A percentile compares a stretch with the other conserved stretches of the same genome.
Conservation (phyloP, 2,113 vertebrate genomes). For the Centropristis striata region DNA sequence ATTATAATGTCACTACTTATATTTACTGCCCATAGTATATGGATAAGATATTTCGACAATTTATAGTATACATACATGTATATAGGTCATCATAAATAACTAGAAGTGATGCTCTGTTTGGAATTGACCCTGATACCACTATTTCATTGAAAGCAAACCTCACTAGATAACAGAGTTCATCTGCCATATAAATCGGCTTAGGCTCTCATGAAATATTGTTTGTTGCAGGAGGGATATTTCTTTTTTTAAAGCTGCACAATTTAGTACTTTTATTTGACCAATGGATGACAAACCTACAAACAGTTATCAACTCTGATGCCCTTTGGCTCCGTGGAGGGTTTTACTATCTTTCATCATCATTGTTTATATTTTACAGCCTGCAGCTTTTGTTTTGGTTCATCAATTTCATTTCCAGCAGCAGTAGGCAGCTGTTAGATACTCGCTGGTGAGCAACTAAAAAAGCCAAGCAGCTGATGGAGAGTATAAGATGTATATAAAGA, state of each 20-base stretch:
- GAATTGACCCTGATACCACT: background rate
- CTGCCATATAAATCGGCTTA: background rate
- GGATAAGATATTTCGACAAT: constrained; percentile 4
- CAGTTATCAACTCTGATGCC: background rate
- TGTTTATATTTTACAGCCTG: background rate
- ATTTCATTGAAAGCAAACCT: background rate
- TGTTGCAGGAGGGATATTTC: background rate
- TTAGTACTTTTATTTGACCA: background rate
- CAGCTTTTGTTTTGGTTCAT: background rate
- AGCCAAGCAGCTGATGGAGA: no score
- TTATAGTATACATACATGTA: background rate
- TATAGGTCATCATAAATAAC: constrained; percentile 33
- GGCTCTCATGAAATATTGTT: background rate
- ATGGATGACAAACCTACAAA: background rate
- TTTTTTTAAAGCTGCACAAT: background rate
- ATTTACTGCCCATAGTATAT: constrained; percentile 24
- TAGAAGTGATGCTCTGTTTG: constrained; percentile 16
- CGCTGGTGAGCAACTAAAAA: no score
- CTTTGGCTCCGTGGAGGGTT: background rate
- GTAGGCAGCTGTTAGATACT: background rate
- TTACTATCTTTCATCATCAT: background rate
- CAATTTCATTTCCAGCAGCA: background rate
- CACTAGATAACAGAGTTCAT: background rate
- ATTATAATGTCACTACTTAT: background rate
- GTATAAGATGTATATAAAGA: no score